Conservation (phyloP, 2,797 vertebrate genomes). For the Bradypodion ventrale region DNA sequence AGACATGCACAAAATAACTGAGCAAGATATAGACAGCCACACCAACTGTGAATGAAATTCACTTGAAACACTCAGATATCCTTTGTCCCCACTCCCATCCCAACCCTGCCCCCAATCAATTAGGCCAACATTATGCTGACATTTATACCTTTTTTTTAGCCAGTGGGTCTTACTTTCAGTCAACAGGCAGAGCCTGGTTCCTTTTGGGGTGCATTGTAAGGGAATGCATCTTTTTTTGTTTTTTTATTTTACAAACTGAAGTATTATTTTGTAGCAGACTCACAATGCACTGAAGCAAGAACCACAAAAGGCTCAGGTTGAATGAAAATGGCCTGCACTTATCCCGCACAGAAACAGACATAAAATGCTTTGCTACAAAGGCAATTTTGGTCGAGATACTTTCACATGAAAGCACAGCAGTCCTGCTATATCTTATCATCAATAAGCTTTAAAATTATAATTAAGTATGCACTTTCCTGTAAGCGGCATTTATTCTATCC, state of each 20-base stretch:
- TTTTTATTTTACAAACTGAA: constrained; percentile 62
- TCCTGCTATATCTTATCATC: constrained; percentile 68
- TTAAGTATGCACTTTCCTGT: constrained; percentile 61
- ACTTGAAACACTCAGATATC: constrained; percentile 68
- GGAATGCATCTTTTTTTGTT: constrained; percentile 67
- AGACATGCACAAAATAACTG: constrained; percentile 76
- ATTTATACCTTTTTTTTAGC: constrained; percentile 72
- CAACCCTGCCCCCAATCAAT: constrained; percentile 32
- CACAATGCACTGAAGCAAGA: constrained; percentile 70
- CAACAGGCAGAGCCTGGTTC: constrained; percentile 64
- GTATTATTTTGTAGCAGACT: constrained; percentile 67
- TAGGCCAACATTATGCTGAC: constrained; percentile 76
- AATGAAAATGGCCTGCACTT: constrained; percentile 64
- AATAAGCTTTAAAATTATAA: constrained; percentile 68
- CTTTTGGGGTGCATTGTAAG: constrained; percentile 64
- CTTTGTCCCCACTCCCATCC: not conserved
- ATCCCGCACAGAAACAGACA: constrained; percentile 73
- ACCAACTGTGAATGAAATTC: constrained; percentile 75
- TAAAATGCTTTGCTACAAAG: constrained; percentile 74
- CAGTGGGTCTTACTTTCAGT: constrained; percentile 70
- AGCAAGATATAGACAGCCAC: constrained; percentile 78
- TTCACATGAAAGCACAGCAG: constrained; percentile 71
- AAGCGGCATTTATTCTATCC: constrained; percentile 63
- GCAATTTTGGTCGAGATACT: constrained; percentile 71
- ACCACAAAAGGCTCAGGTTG: constrained; percentile 61